Conservation (phyloP, 2,113 vertebrate species). For the Sorex fumeus region DNA sequence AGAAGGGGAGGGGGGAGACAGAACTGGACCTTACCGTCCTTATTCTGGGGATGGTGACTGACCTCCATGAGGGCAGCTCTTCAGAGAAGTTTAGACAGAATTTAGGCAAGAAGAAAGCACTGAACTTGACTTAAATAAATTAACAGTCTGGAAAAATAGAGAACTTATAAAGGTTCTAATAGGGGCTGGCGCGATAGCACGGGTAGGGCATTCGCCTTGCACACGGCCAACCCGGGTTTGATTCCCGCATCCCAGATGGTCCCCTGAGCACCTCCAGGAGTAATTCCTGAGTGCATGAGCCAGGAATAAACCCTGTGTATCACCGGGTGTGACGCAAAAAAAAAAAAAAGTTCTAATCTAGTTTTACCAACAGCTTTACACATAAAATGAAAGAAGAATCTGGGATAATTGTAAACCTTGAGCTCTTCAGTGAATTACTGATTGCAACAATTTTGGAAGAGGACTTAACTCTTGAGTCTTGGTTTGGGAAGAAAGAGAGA, state of each 20-base stretch:
- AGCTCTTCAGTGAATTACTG: neutral
- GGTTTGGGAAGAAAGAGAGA: neutral
- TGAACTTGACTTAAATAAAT: neutral
- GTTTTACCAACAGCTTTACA: neutral
- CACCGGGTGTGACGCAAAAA: too few species aligned
- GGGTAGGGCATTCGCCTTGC: too few species aligned
- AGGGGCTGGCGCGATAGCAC: too few species aligned
- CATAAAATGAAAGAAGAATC: neutral
- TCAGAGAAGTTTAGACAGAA: neutral
- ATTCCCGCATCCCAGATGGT: too few species aligned
- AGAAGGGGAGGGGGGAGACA: neutral
- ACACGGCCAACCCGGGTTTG: too few species aligned
- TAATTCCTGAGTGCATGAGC: too few species aligned
- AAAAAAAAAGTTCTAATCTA: too few species aligned
- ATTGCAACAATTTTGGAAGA: neutral
- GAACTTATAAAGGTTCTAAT: neutral
- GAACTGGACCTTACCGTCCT: neutral
- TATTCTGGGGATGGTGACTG: neutral
- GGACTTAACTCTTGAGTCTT: neutral
- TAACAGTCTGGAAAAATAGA: neutral
- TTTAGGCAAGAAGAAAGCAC: neutral
- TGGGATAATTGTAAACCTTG: neutral
- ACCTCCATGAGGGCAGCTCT: neutral
- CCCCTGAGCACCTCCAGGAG: too few species aligned
- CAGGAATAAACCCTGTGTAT: too few species aligned